phyloP scores from a whole-genome alignment of 2,888 invertebrate genomes.

The Protophormia terraenovae region DNA sequence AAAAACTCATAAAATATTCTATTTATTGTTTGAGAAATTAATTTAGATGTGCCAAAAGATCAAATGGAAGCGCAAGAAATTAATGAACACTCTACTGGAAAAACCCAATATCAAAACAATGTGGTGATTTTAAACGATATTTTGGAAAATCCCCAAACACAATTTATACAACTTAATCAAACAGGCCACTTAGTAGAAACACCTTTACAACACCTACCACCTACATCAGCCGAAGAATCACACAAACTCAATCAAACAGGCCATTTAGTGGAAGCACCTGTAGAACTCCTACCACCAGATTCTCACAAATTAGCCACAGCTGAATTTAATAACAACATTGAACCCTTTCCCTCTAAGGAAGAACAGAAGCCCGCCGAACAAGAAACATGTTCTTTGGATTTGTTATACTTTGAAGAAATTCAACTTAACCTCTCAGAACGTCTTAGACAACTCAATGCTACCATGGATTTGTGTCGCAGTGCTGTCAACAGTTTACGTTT shows the following conservation, averaged over 20 bases:
- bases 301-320: not conserved
- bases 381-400: not conserved
- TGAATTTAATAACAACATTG: slow-evolving; percentile 37
- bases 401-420: slow-evolving; percentile 73
- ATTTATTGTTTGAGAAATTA: too few relatives aligned
- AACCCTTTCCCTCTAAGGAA: not conserved
- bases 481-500: slow-evolving; percentile 70
- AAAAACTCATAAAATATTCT: too few relatives aligned
- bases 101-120: slow-evolving; percentile 55
- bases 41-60: slow-evolving; percentile 42
- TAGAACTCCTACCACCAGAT: too few relatives aligned
- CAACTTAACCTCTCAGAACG: slow-evolving; percentile 69
- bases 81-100: not conserved
- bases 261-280: too few relatives aligned
- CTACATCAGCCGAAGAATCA: not conserved
- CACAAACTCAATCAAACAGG: not conserved
- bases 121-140: slow-evolving; percentile 77
- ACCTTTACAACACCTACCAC: not conserved
- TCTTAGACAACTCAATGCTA: slow-evolving; percentile 71
- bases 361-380: not conserved
- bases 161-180: slow-evolving; percentile 74
- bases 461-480: slow-evolving; percentile 71
- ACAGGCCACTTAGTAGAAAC: slow-evolving; percentile 47
- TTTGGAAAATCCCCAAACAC: slow-evolving; percentile 75
- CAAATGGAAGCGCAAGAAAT: not conserved